Percentiles rank a stretch among this genome's conserved stretches.
These are phyloP conservation scores for Peromyscus maniculatus DNA, from an alignment of 2,113 vertebrate genomes.

Conservation along the genomic window DNA sequence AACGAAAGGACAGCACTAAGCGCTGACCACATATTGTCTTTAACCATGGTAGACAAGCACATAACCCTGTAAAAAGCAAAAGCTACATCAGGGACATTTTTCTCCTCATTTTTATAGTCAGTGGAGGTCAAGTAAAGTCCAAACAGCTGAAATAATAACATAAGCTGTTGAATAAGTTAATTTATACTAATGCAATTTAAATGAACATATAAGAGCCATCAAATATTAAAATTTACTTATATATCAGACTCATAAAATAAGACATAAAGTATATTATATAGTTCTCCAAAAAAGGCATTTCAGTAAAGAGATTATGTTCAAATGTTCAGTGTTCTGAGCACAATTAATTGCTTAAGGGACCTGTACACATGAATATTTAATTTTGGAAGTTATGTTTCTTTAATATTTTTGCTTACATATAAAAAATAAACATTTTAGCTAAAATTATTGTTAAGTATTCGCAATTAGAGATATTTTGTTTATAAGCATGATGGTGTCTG, in stretches of 20 bases:
- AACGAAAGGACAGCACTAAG: neutral
- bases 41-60: neutral
- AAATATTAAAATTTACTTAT: neutral
- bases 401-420: neutral
- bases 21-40: neutral
- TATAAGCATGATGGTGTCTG: neutral
- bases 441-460: neutral
- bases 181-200: constrained; percentile 9
- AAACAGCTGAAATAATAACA: neutral
- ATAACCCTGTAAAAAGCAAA: neutral
- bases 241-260: neutral
- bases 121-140: neutral
- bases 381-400: neutral
- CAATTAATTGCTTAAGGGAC: neutral
- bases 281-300: neutral
- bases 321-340: no score
- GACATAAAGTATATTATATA: neutral
- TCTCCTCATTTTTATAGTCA: neutral
- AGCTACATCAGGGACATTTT: neutral
- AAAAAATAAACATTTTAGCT: neutral
- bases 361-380: accelerated
- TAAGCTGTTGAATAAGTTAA: neutral
- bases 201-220: neutral
- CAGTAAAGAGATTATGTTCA: neutral
- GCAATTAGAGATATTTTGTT: neutral